A percentile compares a stretch with the other conserved stretches of the same genome.
Conservation (phyloP, 2,113 vertebrate species). For the Actinemys pallida region DNA sequence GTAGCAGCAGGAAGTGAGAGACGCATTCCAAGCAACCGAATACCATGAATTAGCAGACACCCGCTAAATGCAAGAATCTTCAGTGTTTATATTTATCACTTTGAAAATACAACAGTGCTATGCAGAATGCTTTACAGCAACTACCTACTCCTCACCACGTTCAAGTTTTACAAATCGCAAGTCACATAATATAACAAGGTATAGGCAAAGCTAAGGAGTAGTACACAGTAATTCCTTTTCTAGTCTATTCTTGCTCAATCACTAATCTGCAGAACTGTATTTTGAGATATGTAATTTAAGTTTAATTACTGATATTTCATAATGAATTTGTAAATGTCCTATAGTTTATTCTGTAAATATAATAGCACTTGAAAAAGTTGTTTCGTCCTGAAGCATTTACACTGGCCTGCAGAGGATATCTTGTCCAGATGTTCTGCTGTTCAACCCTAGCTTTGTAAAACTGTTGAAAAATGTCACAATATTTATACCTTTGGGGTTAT, state of each 20-base stretch:
- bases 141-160: background rate
- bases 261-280: background rate
- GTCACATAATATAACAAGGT: conserved; percentile 9
- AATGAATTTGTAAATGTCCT: background rate
- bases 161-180: background rate
- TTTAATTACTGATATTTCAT: background rate
- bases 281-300: background rate
- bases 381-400: too few species aligned
- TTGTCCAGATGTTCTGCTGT: too few species aligned
- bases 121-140: background rate
- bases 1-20: too few species aligned
- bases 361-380: background rate
- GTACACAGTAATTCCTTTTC: background rate
- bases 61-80: too few species aligned
- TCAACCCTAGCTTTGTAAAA: too few species aligned
- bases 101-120: background rate
- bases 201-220: background rate
- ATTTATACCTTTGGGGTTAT: too few species aligned
- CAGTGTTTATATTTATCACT: too few species aligned
- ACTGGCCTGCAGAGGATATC: too few species aligned
- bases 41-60: too few species aligned
- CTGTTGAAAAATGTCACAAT: too few species aligned
- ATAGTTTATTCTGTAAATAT: background rate
- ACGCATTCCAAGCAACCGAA: too few species aligned
- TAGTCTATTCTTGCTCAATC: background rate